Base-by-base conservation (phyloP, 2,888 invertebrate genomes). In the Brenthis daphne region DNA sequence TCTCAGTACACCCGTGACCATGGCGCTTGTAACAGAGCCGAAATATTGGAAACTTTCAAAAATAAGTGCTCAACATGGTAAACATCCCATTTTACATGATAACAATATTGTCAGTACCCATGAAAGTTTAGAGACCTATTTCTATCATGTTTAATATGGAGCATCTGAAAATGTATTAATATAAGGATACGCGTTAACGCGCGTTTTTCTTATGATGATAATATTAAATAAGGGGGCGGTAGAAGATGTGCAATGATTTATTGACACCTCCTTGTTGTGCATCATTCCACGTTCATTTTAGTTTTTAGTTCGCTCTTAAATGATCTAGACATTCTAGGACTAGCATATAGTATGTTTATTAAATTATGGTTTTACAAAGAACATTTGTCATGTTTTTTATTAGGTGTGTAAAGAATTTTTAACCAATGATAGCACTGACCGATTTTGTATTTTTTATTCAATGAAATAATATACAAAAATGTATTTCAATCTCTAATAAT, bases 161-260 rank as follows among this genome's bases (percentile, higher is more conserved):
- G 24, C 64, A 51, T 67, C 69, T 69, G 53, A 50, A 54, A 5
- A 13, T 16, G n/a, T 29, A 37, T 11, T 75, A 65, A 72, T 79
- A 74, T 76, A 72, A 51, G 66, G 65, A 63, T 71, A 73, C 75
- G 80, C 83, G 82, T 84, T 87, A 87, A 85, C 86, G 84, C 77
- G 80, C 74, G 85, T 89, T 89, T 89, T 88, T 88, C 85, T 87
- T 85, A 84, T 85, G 83, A 87, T 85, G 88, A 89, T 85, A 89
- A 88, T 87, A 89, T 89, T 89, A 89, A 89, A 88, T 87, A 86
- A 85, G 82, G 84, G 84, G 86, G 85, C 84, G 85, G 80, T 76
- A 79, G 78, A 79, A 74, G 70, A 70, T 71, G 71, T 71, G 69
- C 75, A 75, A 88, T 89, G 88, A 90, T 89, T 89, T 86, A 90